These are phyloP conservation scores for Orchesella cincta DNA, from an alignment of 1,140 invertebrate species.

Conservation along the genomic window DNA sequence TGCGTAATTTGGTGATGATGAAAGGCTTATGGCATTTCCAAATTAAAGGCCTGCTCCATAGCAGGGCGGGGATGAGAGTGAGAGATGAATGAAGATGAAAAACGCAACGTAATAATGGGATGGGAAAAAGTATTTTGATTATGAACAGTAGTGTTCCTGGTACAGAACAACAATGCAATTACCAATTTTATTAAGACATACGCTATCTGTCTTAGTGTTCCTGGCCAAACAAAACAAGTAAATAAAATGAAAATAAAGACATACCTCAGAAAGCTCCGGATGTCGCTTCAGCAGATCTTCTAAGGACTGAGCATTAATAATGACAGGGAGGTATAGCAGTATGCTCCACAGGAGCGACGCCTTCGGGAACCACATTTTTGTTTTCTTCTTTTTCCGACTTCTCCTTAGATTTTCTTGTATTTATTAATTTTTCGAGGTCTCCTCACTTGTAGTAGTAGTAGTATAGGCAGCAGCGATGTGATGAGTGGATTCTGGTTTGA, in stretches of 20 bases:
- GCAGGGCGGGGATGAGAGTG: not conserved
- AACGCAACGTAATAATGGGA: too few relatives aligned
- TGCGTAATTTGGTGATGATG: too few relatives aligned
- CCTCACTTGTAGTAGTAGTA: too few relatives aligned
- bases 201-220: too few relatives aligned
- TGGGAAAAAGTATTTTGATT: too few relatives aligned
- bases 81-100: constrained; percentile 8
- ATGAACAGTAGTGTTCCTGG: too few relatives aligned
- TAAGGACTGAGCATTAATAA: constrained; percentile 39
- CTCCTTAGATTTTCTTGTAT: too few relatives aligned
- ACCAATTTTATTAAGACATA: too few relatives aligned
- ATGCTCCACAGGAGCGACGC: constrained; percentile 35
- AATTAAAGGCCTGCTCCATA: not conserved
- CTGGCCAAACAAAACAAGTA: not conserved
- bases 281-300: constrained; percentile 36
- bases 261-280: constrained; percentile 34
- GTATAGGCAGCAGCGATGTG: too few relatives aligned
- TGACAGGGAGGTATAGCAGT: constrained; percentile 35
- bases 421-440: too few relatives aligned
- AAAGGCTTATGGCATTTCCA: constrained; percentile 18
- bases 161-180: too few relatives aligned
- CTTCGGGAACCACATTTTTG: constrained; percentile 18
- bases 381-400: constrained; percentile 15
- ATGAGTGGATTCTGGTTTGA: too few relatives aligned
- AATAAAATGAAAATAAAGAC: constrained; percentile 4